Evolutionary conservation across 2,888 invertebrate species (phyloP).

Genomic region (Aporophyla nigra): DNA sequence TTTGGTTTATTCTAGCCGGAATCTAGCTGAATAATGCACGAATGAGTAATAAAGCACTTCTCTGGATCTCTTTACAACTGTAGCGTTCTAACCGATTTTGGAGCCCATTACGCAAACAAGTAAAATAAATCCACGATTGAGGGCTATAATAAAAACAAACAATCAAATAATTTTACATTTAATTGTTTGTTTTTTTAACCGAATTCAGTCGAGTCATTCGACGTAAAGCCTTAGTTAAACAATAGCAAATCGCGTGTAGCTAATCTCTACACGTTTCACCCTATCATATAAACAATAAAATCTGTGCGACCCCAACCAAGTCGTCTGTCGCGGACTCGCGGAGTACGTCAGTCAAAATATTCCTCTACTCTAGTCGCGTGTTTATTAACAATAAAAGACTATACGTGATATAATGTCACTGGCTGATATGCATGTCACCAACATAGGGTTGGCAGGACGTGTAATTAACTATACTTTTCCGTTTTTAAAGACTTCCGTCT

Average conservation of each 20-base stretch:
- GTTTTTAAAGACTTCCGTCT: slow-evolving; percentile 5
- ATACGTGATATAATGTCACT: slow-evolving; percentile 45
- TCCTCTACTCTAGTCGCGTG: slow-evolving; percentile 44
- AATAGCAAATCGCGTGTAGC: slow-evolving; percentile 47
- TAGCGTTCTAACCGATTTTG: background rate
- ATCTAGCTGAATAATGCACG: background rate
- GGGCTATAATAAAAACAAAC: background rate
- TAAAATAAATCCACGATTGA: slow-evolving; percentile 3
- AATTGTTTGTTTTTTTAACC: slow-evolving; percentile 3
- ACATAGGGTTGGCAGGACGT: slow-evolving; percentile 30
- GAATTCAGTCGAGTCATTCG: slow-evolving; percentile 5
- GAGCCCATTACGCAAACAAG: background rate
- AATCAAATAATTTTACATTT: slow-evolving; percentile 8
- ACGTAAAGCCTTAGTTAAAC: slow-evolving; percentile 21
- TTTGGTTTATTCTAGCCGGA: background rate
- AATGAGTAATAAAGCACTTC: background rate
- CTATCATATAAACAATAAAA: slow-evolving; percentile 48
- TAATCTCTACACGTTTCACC: slow-evolving; percentile 48
- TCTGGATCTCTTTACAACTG: background rate
- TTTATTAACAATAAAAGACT: slow-evolving; percentile 45
- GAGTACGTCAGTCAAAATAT: slow-evolving; percentile 42
- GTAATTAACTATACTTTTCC: slow-evolving; percentile 26
- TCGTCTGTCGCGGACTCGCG: slow-evolving; percentile 29
- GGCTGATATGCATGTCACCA: slow-evolving; percentile 47
- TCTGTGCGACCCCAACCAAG: slow-evolving; percentile 29